Evolutionary conservation across 2,797 vertebrate genomes (phyloP).

Genomic region (Rhyacichthys aspro): DNA sequence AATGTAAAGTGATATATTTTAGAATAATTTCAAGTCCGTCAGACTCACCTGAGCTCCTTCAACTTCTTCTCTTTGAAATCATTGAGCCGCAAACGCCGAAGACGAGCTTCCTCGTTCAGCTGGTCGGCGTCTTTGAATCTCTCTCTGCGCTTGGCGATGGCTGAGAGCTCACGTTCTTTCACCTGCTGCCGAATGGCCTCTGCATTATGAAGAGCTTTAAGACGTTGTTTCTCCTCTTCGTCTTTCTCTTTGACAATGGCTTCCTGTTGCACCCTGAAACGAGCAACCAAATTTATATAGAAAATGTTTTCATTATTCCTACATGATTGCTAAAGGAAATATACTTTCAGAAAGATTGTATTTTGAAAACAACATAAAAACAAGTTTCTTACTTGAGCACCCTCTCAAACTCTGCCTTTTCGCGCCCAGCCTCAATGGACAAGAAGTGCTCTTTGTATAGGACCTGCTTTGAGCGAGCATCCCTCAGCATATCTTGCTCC

Average conservation of each 20-base stretch:
- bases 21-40: neutral
- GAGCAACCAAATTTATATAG: neutral
- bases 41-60: slow-evolving; percentile 85
- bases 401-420: slow-evolving; percentile 85
- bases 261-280: slow-evolving; percentile 79
- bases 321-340: too few species aligned
- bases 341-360: neutral
- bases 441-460: slow-evolving; percentile 80
- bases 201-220: slow-evolving; percentile 61
- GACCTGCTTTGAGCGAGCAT: slow-evolving; percentile 82
- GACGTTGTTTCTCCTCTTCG: slow-evolving; percentile 58
- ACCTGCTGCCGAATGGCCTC: slow-evolving; percentile 83
- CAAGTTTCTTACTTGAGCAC: slow-evolving; percentile 80
- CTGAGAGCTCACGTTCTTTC: slow-evolving; percentile 76
- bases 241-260: slow-evolving; percentile 77
- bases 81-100: slow-evolving; percentile 73
- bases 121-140: slow-evolving; percentile 78
- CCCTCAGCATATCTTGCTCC: slow-evolving; percentile 72
- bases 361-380: neutral
- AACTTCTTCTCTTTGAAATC: slow-evolving; percentile 86
- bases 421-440: slow-evolving; percentile 82
- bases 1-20: too few species aligned
- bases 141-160: slow-evolving; percentile 65
- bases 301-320: too few species aligned
- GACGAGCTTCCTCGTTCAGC: slow-evolving; percentile 77